Base-by-base conservation (phyloP, 92 coral and sea anemone genomes). In the Nematostella vectensis region DNA sequence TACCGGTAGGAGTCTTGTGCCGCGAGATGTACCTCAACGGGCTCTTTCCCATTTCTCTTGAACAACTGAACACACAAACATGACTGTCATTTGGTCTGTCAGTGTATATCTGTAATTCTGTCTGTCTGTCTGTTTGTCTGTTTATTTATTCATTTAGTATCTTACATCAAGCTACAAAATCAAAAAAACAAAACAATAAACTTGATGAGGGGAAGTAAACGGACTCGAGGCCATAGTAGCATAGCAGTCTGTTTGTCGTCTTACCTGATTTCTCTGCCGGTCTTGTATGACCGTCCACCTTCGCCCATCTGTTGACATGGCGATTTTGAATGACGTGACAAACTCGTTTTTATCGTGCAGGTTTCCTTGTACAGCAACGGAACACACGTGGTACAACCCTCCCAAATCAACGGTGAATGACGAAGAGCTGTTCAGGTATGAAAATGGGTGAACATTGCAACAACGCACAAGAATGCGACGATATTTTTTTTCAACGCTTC, bases 351-450 rank as follows among this genome's bases (percentile, higher is more conserved):
- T 24, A 23, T 50, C 56, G 18, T 39, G 29, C 3, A 66, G 28
- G 1, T 66, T 50, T 0, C 72, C 72, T 26, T 66, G 72, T 8
- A 66, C 60, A 25, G 63, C 63, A 3, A 66, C 72, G 16, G 72
- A 66, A 29, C 72, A 66, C 3, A 66, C 29, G 45, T 26, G 31
- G 61, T 66, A 66, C 31, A 50, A 27, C 29, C 51, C 25, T n/a
- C 72, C 72, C 13, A 66, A 28, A 31, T 66, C 63, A 9, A 66
- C 50, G 43, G 54, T 62, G 22, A 66, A 29, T 16, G 59, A 40
- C 4, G 72, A 66, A 13, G 72, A 53, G 22, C 72, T 66, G 29
- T 22, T 21, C 24, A 0, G 28, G 26, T 6, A 43, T 9, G 25
- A 58, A 6, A 33, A n/a, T 20, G 2, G n/a, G n/a, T n/a, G n/a